Evolutionary conservation across 2,797 vertebrate species (phyloP), one percentile per base, ranked within the genome.

Genomic region (Neomorphus geoffroyi): DNA sequence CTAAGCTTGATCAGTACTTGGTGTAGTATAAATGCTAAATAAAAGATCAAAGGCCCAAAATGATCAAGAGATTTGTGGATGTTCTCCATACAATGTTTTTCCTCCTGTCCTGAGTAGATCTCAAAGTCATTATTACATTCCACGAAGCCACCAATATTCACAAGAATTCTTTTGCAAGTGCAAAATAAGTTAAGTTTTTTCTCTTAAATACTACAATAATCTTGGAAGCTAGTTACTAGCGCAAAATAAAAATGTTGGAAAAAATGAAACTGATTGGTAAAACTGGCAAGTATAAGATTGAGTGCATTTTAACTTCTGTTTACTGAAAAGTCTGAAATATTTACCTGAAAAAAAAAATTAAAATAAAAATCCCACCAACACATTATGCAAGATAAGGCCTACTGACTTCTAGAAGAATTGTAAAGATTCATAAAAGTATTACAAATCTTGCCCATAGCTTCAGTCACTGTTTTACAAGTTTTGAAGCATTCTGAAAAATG

Each of bases 401-500:
- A 28, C 7, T 45, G 41, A 56, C 18, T 60, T 33, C 45, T 51
- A 46, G 5, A 54, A 9, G 6, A 61, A 62, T 7, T 39, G 9
- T 30, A 56, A 60, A 71, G 26, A 69, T 19, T 22, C 50, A 13
- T 12, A 67, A 60, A 60, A 67, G 17, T 13, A 43, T 39, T 58
- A 77, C 94, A 92, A 80, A 99, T 98, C 98, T 98, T 99, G 67
- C 98, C 96, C 94, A 99, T 97, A 61, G 98, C 98, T 50, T 98
- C 98, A 48, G 98, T 97, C 23, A 98, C 96, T 28, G 98, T 98
- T 64, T 94, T 61, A 43, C 97, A 98, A 2, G 94, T 97, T 97
- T 98, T 98, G 79, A 98, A 94, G 91, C 98, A 98, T 94, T 98
- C 98, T 90, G 98, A 97, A 10, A 99, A 99, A 66, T 98, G 91